These are phyloP conservation scores for Carassius gibelio DNA, from an alignment of 2,113 vertebrate genomes.

Conservation along the genomic window DNA sequence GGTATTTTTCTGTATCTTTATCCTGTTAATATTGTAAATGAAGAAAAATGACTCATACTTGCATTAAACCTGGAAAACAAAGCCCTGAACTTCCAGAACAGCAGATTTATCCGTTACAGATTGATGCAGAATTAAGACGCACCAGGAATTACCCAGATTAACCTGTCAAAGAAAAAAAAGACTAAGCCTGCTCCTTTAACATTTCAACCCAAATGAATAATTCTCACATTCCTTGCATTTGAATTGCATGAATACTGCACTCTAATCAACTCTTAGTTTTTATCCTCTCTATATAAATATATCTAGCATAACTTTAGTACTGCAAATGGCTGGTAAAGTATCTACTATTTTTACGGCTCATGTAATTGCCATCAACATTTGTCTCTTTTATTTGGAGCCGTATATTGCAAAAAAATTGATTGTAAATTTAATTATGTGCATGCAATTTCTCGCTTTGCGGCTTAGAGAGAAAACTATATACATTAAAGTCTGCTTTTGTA, in stretches of 20 bases:
- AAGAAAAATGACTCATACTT: background rate
- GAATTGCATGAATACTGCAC: background rate
- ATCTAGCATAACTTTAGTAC: background rate
- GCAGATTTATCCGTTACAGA: constrained; percentile 5
- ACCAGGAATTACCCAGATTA: constrained; percentile 5
- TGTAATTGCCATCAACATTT: background rate
- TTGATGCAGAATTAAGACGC: constrained; percentile 9
- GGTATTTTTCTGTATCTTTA: too few species aligned
- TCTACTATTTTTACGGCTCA: background rate
- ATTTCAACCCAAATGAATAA: constrained; percentile 10
- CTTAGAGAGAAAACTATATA: background rate
- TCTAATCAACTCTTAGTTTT: background rate
- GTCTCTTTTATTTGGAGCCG: background rate
- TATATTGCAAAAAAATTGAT: background rate
- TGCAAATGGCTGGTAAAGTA: background rate
- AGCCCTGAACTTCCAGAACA: background rate
- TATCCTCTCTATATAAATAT: too few species aligned
- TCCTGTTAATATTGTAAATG: too few species aligned
- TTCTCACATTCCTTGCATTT: background rate
- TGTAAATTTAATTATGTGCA: background rate
- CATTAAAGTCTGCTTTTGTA: background rate
- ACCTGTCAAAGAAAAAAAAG: constrained; percentile 2
- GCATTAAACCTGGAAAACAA: background rate
- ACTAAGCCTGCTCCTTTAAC: background rate
- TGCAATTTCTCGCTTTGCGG: background rate